Evolutionary conservation across 2,113 vertebrate species (phyloP), one percentile per base, ranked within the genome.

Genomic region (Hydrochoerus hydrochaeris): DNA sequence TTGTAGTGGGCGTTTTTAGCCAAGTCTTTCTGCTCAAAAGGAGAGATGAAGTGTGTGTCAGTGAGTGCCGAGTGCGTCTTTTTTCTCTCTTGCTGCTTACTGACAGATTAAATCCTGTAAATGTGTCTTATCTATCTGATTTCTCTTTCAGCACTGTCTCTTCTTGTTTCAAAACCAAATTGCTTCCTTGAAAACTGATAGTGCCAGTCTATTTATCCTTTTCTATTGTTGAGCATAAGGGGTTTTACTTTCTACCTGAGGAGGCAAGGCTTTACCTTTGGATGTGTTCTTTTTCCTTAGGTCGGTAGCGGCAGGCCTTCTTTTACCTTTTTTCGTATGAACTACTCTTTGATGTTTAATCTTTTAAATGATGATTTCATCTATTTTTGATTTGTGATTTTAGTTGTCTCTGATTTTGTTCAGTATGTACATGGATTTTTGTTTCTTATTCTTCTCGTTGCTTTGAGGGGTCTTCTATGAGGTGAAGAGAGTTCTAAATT

Each of bases 331-430:
- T 67, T 52, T 90, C 78, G 65, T 28, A 49, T 38, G 3, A 90
- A 49, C 26, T 81, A 5, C 32, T 92, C 30, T 49, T 85, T 84
- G 78, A 78, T 92, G 10, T 32, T 49, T 71, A 94, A 83, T 89
- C 28, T 20, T 92, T 85, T 88, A 75, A 69, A 58, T 52, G 85
- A 22, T 90, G 26, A 92, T 41, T 89, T 91, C 32, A 86, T 57
- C 13, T 94, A 54, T 75, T 91, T 93, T 97, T 88, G 10, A 67
- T 71, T 88, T 67, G 7, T 78, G 6, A 54, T 44, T 95, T 97
- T 94, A 84, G 19, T 78, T 88, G 5, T 62, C n/a, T 95, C 26
- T 85, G 44, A 85, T 91, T 96, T 95, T 87, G 7, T 90, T 69
- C 6, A 86, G 20, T 86, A 46, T 35, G 1, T 22, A 44, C 80